These are phyloP conservation scores for Eurois occulta DNA, from an alignment of 2,888 invertebrate species.

Conservation along the genomic window DNA sequence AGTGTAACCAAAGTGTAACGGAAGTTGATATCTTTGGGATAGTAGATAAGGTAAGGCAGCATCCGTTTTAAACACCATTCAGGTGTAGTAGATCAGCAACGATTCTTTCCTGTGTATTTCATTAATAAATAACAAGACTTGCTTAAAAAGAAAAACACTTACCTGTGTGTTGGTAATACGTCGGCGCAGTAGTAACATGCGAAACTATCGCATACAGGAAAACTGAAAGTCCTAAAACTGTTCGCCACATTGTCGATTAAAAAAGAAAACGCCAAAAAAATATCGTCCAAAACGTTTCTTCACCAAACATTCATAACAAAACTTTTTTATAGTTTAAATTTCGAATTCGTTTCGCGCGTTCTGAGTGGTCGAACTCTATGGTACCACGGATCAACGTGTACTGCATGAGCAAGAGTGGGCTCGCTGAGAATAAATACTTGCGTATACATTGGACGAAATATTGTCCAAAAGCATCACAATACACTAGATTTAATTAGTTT, in stretches of 20 bases:
- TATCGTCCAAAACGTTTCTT: neutral
- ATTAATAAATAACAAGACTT: neutral
- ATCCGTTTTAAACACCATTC: neutral
- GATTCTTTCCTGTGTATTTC: neutral
- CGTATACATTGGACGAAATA: constrained; percentile 57
- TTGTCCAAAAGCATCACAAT: constrained; percentile 56
- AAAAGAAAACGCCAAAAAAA: constrained; percentile 17
- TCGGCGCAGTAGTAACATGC: constrained; percentile 73
- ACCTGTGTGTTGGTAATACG: constrained; percentile 75
- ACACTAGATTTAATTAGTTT: constrained; percentile 54
- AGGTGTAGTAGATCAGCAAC: neutral
- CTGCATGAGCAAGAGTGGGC: constrained; percentile 74
- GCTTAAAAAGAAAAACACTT: neutral
- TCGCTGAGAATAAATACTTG: constrained; percentile 75
- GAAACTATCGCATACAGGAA: constrained; percentile 67
- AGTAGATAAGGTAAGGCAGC: neutral
- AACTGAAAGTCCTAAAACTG: constrained; percentile 56
- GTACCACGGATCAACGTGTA: constrained; percentile 71
- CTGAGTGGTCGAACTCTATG: constrained; percentile 46
- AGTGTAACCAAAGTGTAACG: neutral
- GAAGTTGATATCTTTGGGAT: neutral
- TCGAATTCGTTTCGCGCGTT: constrained; percentile 48
- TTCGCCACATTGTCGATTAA: constrained; percentile 71
- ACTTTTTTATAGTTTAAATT: constrained; percentile 31
- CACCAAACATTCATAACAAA: constrained; percentile 10